phyloP scores from a whole-genome alignment of 30 jellyfish, hydroid and myxozoan genomes.

The Pseudorhiza aurosa region DNA sequence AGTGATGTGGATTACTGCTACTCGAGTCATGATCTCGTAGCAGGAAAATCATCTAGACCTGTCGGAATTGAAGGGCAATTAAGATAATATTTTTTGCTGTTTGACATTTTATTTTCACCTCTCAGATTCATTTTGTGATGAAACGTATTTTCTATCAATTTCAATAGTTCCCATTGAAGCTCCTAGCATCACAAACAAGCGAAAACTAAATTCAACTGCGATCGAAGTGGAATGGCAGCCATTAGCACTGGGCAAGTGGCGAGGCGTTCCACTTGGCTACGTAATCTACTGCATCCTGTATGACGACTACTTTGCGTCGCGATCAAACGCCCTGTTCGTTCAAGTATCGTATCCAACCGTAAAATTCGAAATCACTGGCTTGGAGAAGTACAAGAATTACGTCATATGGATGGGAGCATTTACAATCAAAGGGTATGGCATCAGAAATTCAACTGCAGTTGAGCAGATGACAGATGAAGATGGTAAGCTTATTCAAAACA shows the following conservation, averaged over 20 bases:
- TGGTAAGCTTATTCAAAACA: slow-evolving; percentile 22
- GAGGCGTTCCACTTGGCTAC: slow-evolving; percentile 42
- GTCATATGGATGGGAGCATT: slow-evolving; percentile 56
- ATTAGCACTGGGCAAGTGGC: neutral
- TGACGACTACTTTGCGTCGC: neutral
- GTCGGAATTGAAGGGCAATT: too few relatives aligned
- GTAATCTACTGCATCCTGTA: slow-evolving; percentile 6
- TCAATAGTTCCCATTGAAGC: slow-evolving; percentile 42
- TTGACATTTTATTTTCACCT: too few relatives aligned
- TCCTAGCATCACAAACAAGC: slow-evolving; percentile 17
- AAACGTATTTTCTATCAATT: too few relatives aligned
- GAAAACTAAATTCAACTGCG: slow-evolving; percentile 47
- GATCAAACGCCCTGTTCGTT: slow-evolving; percentile 12
- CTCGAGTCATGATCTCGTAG: too few relatives aligned
- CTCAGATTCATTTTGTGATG: too few relatives aligned
- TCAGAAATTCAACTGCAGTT: slow-evolving; percentile 11
- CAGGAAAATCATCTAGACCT: too few relatives aligned
- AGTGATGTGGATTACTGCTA: too few relatives aligned
- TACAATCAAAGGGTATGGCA: slow-evolving; percentile 40
- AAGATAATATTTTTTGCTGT: too few relatives aligned
- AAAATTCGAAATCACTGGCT: slow-evolving; percentile 2
- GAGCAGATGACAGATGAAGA: slow-evolving; percentile 53
- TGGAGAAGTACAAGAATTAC: slow-evolving; percentile 33
- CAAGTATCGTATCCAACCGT: neutral
- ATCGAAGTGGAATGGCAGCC: slow-evolving; percentile 39